These are phyloP conservation scores for Drosophila triauraria DNA, from an alignment of 1,140 invertebrate genomes.

Conservation along the genomic window DNA sequence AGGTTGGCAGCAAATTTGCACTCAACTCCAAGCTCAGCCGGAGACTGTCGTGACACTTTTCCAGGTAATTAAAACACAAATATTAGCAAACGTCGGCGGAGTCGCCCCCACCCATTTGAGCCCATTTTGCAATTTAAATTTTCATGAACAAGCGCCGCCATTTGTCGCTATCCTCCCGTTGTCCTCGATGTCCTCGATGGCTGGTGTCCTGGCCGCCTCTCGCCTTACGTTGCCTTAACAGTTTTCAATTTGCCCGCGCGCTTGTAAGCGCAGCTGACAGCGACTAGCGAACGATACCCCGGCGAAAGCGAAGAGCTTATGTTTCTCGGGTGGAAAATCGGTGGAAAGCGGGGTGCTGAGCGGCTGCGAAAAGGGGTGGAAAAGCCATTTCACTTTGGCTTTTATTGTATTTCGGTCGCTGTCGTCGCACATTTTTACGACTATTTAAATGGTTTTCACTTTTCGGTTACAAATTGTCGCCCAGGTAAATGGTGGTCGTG, in stretches of 20 bases:
- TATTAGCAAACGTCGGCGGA: conserved; percentile 57
- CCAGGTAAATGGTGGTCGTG: conserved; percentile 31
- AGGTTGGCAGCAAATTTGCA: conserved; percentile 59
- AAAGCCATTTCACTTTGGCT: conserved; percentile 51
- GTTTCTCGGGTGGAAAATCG: conserved; percentile 20
- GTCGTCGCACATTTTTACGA: conserved; percentile 78
- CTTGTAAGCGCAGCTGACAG: conserved; percentile 80
- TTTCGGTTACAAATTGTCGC: conserved; percentile 70
- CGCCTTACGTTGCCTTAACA: conserved; percentile 57
- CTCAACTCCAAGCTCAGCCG: conserved; percentile 43
- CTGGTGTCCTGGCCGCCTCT: conserved; percentile 8
- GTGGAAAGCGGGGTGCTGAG: not conserved
- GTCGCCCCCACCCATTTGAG: conserved; percentile 59
- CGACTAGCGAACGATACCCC: conserved; percentile 44
- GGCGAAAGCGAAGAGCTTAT: conserved; percentile 29
- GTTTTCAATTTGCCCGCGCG: conserved; percentile 75
- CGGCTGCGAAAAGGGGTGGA: not conserved
- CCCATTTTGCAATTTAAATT: conserved; percentile 82
- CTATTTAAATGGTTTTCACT: conserved; percentile 78
- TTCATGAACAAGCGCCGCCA: conserved; percentile 79
- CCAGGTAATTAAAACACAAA: conserved; percentile 80
- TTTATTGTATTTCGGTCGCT: conserved; percentile 78
- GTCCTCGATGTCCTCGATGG: conserved; percentile 8
- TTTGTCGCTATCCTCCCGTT: conserved; percentile 65
- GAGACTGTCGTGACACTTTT: conserved; percentile 58